phyloP scores from a whole-genome alignment of 2,888 invertebrate genomes.

The Melieria picta region DNA sequence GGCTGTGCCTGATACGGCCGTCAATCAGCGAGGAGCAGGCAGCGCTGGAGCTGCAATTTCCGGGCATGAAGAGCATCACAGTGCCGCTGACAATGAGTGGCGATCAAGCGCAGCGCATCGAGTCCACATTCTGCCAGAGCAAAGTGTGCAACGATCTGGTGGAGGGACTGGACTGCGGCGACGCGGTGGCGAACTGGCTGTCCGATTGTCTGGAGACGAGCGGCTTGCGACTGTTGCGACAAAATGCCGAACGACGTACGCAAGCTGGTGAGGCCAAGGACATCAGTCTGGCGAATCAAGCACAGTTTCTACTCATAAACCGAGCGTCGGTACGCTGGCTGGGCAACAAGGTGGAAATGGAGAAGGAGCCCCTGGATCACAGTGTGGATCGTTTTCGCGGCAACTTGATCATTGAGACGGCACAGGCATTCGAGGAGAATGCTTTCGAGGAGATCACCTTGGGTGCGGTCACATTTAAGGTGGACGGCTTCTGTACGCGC shows the following conservation, averaged over 20 bases:
- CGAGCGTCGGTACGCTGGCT: slow-evolving; percentile 81
- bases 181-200: slow-evolving; percentile 83
- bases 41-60: slow-evolving; percentile 71
- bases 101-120: slow-evolving; percentile 53
- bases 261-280: slow-evolving; percentile 52
- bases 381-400: slow-evolving; percentile 85
- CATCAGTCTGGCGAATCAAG: slow-evolving; percentile 81
- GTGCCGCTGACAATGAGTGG: slow-evolving; percentile 68
- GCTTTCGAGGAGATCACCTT: slow-evolving; percentile 75
- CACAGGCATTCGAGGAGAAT: slow-evolving; percentile 81
- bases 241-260: slow-evolving; percentile 62
- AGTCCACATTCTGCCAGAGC: slow-evolving; percentile 73
- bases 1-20: slow-evolving; percentile 83
- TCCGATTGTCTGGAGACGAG: slow-evolving; percentile 75
- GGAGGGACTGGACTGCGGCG: slow-evolving; percentile 85
- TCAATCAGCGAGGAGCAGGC: slow-evolving; percentile 72
- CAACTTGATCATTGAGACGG: slow-evolving; percentile 85
- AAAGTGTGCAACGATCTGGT: slow-evolving; percentile 88
- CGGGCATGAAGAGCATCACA: slow-evolving; percentile 71
- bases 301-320: slow-evolving; percentile 86
- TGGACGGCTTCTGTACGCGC: slow-evolving; percentile 83
- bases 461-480: slow-evolving; percentile 71
- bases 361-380: slow-evolving; percentile 68
- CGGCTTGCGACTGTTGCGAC: slow-evolving; percentile 76
- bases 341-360: slow-evolving; percentile 70